Percentiles rank a stretch among this genome's conserved stretches.
Conservation (phyloP, 1,140 invertebrate genomes). For the Drosophila navojoa region DNA sequence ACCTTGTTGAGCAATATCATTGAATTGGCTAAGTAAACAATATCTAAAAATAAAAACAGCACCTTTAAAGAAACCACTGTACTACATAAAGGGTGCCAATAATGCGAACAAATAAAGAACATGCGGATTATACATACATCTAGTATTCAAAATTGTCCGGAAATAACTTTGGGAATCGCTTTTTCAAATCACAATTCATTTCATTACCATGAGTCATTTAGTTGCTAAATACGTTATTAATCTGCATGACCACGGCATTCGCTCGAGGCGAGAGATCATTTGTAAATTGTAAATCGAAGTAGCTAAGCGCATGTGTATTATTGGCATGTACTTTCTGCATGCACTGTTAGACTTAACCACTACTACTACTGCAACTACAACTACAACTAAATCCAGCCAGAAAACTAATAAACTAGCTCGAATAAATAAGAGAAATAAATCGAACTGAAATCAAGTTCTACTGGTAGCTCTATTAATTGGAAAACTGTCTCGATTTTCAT, state of each 20-base stretch:
- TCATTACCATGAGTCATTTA: slow-evolving; percentile 13
- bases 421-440: slow-evolving; percentile 35
- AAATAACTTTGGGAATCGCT: not conserved
- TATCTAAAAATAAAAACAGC: slow-evolving; percentile 22
- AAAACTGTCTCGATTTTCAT: slow-evolving; percentile 18
- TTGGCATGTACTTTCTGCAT: slow-evolving; percentile 72
- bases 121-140: not conserved
- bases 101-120: slow-evolving; percentile 44
- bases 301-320: slow-evolving; percentile 58
- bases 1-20: slow-evolving; percentile 46
- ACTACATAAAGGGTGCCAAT: slow-evolving; percentile 55
- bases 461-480: slow-evolving; percentile 41
- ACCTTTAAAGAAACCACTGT: slow-evolving; percentile 14
- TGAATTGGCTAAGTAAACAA: slow-evolving; percentile 72
- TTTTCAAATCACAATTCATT: slow-evolving; percentile 13
- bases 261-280: not conserved
- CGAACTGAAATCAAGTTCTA: slow-evolving; percentile 4
- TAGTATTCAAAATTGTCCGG: not conserved
- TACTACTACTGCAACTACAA: slow-evolving; percentile 23
- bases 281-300: not conserved
- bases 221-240: slow-evolving; percentile 6
- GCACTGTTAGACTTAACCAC: slow-evolving; percentile 48
- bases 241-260: slow-evolving; percentile 40
- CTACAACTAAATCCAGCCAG: slow-evolving; percentile 38
- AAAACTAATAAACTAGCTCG: slow-evolving; percentile 36